Evolutionary conservation across 1,140 invertebrate species (phyloP).

Genomic region (Teleogryllus occipitalis): DNA sequence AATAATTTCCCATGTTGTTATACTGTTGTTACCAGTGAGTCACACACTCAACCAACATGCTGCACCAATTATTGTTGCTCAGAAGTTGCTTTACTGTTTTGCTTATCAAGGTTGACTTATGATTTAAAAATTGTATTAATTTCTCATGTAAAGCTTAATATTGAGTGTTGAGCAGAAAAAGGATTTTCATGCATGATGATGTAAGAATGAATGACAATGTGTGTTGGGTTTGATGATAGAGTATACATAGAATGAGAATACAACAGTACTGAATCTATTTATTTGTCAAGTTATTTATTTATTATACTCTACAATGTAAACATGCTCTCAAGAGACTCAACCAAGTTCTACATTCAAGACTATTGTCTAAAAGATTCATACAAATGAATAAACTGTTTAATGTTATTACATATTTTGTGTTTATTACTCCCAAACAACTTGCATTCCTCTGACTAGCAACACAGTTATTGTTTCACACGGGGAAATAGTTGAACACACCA

Average conservation of each 20-base stretch:
- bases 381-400: not conserved
- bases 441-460: no score
- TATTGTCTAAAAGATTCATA: not conserved
- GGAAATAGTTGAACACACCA: no score
- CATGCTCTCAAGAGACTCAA: not conserved
- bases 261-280: not conserved
- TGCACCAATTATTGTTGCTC: constrained; percentile 4
- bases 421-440: not conserved
- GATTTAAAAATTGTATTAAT: not conserved
- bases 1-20: not conserved
- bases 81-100: not conserved
- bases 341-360: not conserved
- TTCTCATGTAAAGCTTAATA: not conserved
- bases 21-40: not conserved
- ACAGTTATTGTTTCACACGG: no score
- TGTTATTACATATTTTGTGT: not conserved
- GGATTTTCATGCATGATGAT: not conserved
- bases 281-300: constrained; percentile 2
- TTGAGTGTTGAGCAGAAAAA: not conserved
- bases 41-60: not conserved
- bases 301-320: not conserved
- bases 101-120: not conserved
- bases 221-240: not conserved
- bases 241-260: not conserved
- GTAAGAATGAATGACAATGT: not conserved